A percentile compares a stretch with the other conserved stretches of the same genome.
These are phyloP conservation scores for Cyprinodon brontotheroides DNA, from an alignment of 2,113 vertebrate species.

Conservation along the genomic window DNA sequence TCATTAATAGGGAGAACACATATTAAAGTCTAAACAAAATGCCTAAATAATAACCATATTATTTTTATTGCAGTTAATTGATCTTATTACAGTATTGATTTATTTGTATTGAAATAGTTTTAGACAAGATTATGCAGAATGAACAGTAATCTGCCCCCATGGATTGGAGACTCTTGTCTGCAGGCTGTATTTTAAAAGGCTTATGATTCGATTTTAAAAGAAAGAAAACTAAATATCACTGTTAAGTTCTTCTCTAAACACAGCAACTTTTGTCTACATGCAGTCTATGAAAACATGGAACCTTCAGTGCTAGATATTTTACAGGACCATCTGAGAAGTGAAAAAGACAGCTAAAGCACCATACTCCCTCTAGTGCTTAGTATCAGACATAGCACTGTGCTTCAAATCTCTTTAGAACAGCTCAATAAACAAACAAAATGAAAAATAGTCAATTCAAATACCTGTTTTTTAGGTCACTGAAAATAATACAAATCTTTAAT, in stretches of 20 bases:
- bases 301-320: neutral
- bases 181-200: neutral
- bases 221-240: neutral
- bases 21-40: no score
- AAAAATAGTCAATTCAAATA: neutral
- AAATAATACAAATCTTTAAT: neutral
- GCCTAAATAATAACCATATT: no score
- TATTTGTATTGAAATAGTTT: no score
- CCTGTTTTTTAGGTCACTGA: neutral
- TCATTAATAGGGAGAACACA: no score
- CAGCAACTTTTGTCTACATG: neutral
- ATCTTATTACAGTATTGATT: no score
- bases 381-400: neutral
- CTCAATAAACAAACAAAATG: neutral
- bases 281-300: neutral
- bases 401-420: neutral
- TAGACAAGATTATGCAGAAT: no score
- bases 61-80: no score
- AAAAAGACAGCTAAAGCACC: neutral
- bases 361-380: slow-evolving; percentile 44
- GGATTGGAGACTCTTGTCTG: neutral
- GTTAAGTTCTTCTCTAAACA: neutral
- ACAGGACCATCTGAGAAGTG: neutral
- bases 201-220: neutral
- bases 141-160: neutral